Evolutionary conservation across 2,888 invertebrate species (phyloP), one percentile per base, ranked within the genome.

Genomic region (Drosophila dives): DNA sequence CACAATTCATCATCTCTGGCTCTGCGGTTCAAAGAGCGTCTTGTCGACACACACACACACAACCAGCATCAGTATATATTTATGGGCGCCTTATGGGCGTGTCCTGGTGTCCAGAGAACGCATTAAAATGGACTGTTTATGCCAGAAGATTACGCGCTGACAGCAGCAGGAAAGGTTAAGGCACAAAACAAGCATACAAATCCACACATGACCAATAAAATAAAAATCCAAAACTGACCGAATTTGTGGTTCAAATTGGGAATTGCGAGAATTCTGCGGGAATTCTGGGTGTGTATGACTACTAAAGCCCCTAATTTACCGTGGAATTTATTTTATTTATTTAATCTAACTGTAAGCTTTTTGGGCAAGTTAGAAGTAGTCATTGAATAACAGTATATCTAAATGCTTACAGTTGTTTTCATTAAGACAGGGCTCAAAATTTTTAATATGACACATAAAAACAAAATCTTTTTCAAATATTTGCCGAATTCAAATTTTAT

Each of bases 1-100:
- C 73, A 67, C 80, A 88, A 89, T 91, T 90, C 83, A 89, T 89
- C 86, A 90, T 86, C 80, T 78, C 50, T n/a, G 63, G 64, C 62
- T 59, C 48, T 67, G 58, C 36, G 51, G 53, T 23, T 49, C 40
- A 62, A 6, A 33, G 15, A 20, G 38, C 5, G 23, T 51, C 26
- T 51, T 70, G 59, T 61, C 61, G 12, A 51, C 40, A 49, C 23
- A 23, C 56, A 49, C 11, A 51, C 40, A 49, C 23, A 23, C 56
- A 49, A 58, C 42, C 59, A 38, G 33, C 20, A 34, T 40, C 42
- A 42, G 29, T 77, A 80, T 77, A 80, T 84, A 88, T 88, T 72
- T 74, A 75, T 78, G 75, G 40, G 60, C 58, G 45, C 34, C 34
- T 34, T 36, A 54, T 64, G 60, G 64, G 70, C 59, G 65, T 55